Evolutionary conservation across 1,140 invertebrate species (phyloP).

Genomic region (Cotesia glomerata): DNA sequence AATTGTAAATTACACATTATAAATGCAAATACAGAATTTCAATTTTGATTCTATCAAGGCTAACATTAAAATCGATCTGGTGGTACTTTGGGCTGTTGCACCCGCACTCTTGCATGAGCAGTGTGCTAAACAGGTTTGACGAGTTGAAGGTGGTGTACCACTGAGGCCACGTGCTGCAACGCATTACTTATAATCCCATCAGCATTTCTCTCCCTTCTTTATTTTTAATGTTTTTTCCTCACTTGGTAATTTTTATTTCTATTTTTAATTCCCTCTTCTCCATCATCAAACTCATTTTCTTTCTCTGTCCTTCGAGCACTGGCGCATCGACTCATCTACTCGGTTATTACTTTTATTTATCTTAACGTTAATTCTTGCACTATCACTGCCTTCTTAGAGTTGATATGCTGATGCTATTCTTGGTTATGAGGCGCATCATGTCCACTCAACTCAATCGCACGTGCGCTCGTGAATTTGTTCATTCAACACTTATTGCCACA

Average conservation of each 20-base stretch:
- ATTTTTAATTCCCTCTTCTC: conserved; percentile 20
- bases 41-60: conserved; percentile 31
- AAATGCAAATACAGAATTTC: neutral
- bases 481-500: too few species aligned
- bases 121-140: conserved; percentile 60
- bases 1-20: too few species aligned
- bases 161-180: conserved; percentile 59
- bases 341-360: too few species aligned
- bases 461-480: too few species aligned
- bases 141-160: conserved; percentile 54
- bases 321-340: too few species aligned
- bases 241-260: conserved; percentile 32
- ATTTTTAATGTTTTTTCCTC: conserved; percentile 23
- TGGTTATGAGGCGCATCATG: too few species aligned
- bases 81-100: conserved; percentile 36
- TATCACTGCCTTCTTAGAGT: too few species aligned
- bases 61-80: conserved; percentile 39
- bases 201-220: conserved; percentile 38
- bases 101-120: conserved; percentile 41
- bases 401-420: too few species aligned
- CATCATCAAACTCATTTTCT: conserved; percentile 26
- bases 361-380: too few species aligned
- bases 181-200: conserved; percentile 59
- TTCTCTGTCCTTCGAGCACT: conserved; percentile 8
- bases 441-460: too few species aligned